Base-by-base conservation (phyloP, 2,888 invertebrate species). In the Cylindroiulus punctatus region DNA sequence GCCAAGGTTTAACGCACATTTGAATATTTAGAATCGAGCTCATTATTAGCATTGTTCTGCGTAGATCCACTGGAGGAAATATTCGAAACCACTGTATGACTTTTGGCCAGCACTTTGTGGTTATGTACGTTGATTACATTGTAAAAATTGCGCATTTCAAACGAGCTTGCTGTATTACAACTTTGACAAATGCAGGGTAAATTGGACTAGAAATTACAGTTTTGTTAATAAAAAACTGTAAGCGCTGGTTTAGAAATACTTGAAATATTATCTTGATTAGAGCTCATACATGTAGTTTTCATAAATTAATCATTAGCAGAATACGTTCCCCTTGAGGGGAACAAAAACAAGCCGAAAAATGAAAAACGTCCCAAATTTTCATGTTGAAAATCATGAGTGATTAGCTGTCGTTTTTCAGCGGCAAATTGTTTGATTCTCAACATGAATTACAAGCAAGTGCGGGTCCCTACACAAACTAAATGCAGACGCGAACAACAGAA, bases 1-100 rank as follows among this genome's bases (percentile, higher is more conserved):
- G 76, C 76, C 76, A 76, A 76, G 76, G 76, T 76, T 76, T 76
- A 14, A 30, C 76, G 17, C 30, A 76, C 17, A 76, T 76, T 76
- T 76, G 76, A 76, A 76, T 76, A 76, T 76, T 17, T 76, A 30
- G 76, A 76, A 76, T 65, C 65, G 2, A 65, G 26, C 65, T 65
- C 26, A 65, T 65, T 65, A 65, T 65, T 65, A 26, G 26, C 65
- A 10, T 26, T 10, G 65, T 26, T 22, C 7, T 22, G 12, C 8
- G 65, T 65, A 65, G 65, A 76, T 30, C 17, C 76, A 76, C 30
- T 32, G 14, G 30, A 76, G 76, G 30, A 76, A 76, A 76, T 76
- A 17, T 17, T 76, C 30, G 3, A 76, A 65, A 65, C 65, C 65
- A 65, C 65, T 8, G 22, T 2, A 0, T 26, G 10, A 26, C 2